phyloP scores from a whole-genome alignment of 2,797 vertebrate genomes.

The Thaleichthys pacificus region DNA sequence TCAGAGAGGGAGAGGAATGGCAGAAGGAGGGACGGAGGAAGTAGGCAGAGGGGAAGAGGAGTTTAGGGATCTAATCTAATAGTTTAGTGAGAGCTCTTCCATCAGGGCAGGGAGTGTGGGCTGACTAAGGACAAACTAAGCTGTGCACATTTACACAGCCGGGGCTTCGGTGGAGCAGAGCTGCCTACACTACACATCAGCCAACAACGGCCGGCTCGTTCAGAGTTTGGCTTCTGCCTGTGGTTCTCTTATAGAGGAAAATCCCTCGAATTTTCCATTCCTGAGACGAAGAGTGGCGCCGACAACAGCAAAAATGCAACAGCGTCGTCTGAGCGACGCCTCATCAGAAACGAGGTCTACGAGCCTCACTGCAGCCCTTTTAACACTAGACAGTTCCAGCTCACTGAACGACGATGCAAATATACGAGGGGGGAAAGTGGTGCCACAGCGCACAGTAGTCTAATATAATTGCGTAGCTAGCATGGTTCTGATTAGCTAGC shows the following conservation, averaged over 20 bases:
- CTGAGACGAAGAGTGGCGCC: neutral
- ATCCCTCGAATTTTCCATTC: neutral
- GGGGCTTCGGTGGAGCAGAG: conserved; percentile 20
- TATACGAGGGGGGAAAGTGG: neutral
- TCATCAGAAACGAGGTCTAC: neutral
- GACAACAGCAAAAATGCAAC: too few relatives aligned
- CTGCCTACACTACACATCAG: conserved; percentile 11
- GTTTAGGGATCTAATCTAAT: conserved; percentile 45
- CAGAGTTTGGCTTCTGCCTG: conserved; percentile 15
- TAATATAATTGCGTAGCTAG: conserved; percentile 5
- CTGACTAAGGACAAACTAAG: conserved; percentile 49
- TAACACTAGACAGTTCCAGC: neutral
- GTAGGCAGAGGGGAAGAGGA: conserved; percentile 16
- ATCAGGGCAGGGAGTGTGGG: conserved; percentile 55
- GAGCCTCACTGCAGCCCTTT: neutral
- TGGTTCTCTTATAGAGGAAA: conserved; percentile 34
- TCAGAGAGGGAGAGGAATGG: conserved; percentile 17
- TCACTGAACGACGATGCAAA: neutral
- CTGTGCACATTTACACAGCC: conserved; percentile 43
- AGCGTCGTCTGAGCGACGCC: neutral
- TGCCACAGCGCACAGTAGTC: conserved; percentile 11
- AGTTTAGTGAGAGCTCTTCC: conserved; percentile 49
- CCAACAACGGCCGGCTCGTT: conserved; percentile 8
- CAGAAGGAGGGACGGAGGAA: conserved; percentile 11
- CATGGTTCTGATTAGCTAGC: neutral